Conservation (phyloP, 2,797 vertebrate genomes). For the Phoebastria nigripes region DNA sequence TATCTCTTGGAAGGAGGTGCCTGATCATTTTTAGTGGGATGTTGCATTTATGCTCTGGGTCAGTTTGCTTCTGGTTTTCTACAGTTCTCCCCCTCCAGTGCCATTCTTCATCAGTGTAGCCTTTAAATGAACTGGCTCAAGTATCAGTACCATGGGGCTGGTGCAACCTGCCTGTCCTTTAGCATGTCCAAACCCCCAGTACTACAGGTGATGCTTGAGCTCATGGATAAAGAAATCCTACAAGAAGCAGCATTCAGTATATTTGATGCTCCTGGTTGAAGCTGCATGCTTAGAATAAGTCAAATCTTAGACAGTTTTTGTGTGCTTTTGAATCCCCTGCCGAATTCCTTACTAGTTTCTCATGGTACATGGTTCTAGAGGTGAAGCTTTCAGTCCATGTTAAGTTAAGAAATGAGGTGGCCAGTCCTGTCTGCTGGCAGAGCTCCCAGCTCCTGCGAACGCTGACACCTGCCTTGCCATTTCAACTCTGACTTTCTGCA, state of each 20-base stretch:
- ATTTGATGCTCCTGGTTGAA: background rate
- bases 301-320: background rate
- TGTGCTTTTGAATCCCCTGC: background rate
- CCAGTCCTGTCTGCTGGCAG: background rate
- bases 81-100: background rate
- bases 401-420: background rate
- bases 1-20: background rate
- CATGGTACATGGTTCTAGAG: fast-evolving
- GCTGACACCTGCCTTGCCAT: fast-evolving
- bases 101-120: background rate
- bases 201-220: background rate
- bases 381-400: fast-evolving
- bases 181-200: too few species aligned
- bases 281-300: background rate
- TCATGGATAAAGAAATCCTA: background rate
- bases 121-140: background rate
- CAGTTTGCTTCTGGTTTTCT: background rate
- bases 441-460: background rate
- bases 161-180: background rate
- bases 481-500: fast-evolving
- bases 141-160: background rate
- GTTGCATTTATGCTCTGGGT: background rate
- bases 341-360: background rate
- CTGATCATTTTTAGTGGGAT: background rate
- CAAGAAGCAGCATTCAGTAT: background rate